Percentiles rank a stretch among this genome's conserved stretches.
Evolutionary conservation across 1,140 invertebrate species (phyloP).

Genomic region (Megathymus violae): DNA sequence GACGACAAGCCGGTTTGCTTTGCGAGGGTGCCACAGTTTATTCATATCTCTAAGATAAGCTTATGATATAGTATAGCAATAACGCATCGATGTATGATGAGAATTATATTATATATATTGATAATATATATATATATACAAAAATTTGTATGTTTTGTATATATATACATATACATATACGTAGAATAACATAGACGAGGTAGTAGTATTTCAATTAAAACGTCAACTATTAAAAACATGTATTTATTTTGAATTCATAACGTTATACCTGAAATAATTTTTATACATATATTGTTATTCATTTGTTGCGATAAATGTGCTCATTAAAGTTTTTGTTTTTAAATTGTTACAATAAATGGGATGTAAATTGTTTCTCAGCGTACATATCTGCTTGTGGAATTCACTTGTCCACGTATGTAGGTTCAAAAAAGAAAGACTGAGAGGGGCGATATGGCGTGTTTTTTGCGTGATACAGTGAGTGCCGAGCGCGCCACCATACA

Average conservation of each 20-base stretch:
- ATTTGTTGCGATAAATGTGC: conserved; percentile 25
- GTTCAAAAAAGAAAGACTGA: conserved; percentile 56
- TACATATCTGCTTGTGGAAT: conserved; percentile 30
- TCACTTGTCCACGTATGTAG: conserved; percentile 29
- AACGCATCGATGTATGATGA: too few relatives aligned
- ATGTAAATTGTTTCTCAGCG: conserved; percentile 32
- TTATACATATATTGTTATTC: conserved; percentile 21
- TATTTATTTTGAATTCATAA: not conserved
- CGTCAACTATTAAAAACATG: not conserved
- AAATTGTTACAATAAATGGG: conserved; percentile 33
- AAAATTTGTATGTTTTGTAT: too few relatives aligned
- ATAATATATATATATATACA: too few relatives aligned
- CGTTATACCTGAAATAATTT: not conserved
- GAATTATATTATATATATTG: too few relatives aligned
- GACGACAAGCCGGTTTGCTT: too few relatives aligned
- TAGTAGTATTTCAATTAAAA: too few relatives aligned
- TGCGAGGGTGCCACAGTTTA: too few relatives aligned
- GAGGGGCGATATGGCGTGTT: conserved; percentile 69
- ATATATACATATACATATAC: too few relatives aligned
- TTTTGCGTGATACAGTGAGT: conserved; percentile 67
- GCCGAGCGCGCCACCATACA: conserved; percentile 66
- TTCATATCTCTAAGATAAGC: too few relatives aligned
- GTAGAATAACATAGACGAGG: too few relatives aligned
- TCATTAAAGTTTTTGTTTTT: conserved; percentile 26
- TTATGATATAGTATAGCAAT: too few relatives aligned